These are phyloP conservation scores for Lamprologus ornatipinnis DNA, from an alignment of 2,113 vertebrate genomes.

Conservation along the genomic window DNA sequence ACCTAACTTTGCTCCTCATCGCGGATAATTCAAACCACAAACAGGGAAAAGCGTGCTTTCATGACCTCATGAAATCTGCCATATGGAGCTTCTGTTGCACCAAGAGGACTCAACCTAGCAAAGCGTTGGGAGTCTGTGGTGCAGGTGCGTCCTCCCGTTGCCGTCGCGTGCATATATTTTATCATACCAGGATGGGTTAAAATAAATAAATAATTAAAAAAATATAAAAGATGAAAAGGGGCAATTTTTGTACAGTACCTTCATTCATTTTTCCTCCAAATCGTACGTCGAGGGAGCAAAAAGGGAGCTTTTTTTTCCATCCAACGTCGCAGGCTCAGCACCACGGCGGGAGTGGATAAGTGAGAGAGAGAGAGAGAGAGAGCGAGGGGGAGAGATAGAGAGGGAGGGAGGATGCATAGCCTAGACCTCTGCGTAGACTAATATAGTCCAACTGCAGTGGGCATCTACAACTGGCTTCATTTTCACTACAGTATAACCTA, in stretches of 20 bases:
- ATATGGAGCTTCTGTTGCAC: slow-evolving; percentile 46
- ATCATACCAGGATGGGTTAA: neutral
- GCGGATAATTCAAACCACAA: neutral
- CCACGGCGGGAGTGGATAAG: slow-evolving; percentile 41
- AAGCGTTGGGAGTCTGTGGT: slow-evolving; percentile 23
- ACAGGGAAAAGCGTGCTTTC: neutral
- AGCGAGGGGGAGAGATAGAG: neutral
- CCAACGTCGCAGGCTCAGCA: slow-evolving; percentile 58
- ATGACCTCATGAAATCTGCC: neutral
- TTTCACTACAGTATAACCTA: neutral
- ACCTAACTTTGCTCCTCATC: neutral
- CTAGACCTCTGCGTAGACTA: slow-evolving; percentile 41
- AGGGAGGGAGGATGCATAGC: slow-evolving; percentile 19
- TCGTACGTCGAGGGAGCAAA: slow-evolving; percentile 15
- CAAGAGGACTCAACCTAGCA: slow-evolving; percentile 21
- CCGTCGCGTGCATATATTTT: neutral
- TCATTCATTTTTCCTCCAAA: slow-evolving; percentile 12
- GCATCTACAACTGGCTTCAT: neutral
- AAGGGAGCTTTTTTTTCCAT: slow-evolving; percentile 5
- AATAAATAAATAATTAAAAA: neutral
- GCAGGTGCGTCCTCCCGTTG: slow-evolving; percentile 37
- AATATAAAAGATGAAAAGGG: neutral
- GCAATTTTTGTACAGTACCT: slow-evolving; percentile 38
- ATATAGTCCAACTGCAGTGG: slow-evolving; percentile 46
- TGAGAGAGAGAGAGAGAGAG: neutral